A percentile compares a stretch with the other conserved stretches of the same genome.
phyloP scores from a whole-genome alignment of 2,113 vertebrate genomes.

The Potamarius usumacintae region DNA sequence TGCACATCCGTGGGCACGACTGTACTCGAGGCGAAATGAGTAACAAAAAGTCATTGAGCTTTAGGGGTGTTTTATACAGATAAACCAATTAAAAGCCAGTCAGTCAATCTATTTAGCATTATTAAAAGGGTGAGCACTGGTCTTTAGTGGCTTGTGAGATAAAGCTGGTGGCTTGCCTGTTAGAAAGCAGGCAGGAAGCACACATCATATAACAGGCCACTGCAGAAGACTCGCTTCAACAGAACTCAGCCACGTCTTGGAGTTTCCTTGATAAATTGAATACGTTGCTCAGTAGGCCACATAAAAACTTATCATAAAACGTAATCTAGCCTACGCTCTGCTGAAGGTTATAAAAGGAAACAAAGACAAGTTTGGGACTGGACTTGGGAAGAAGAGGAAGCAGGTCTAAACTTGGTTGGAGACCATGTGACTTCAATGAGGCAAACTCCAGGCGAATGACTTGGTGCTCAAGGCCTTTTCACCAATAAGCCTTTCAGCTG shows the following conservation, averaged over 20 bases:
- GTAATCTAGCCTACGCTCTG: neutral
- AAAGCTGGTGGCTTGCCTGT: neutral
- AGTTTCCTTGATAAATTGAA: neutral
- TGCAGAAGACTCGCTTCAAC: neutral
- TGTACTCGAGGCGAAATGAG: conserved; percentile 13
- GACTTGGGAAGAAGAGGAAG: neutral
- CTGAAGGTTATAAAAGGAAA: neutral
- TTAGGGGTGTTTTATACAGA: conserved; percentile 15
- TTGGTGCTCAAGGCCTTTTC: neutral
- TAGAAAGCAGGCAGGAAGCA: conserved; percentile 17
- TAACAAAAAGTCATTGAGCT: conserved; percentile 1
- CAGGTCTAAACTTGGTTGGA: neutral
- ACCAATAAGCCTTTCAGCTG: neutral
- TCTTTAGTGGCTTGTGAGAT: neutral
- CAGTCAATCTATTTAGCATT: conserved; percentile 2
- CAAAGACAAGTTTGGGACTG: neutral
- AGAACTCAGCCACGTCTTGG: neutral
- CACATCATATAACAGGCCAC: no score
- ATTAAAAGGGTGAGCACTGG: neutral
- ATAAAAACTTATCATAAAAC: neutral
- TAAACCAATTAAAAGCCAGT: conserved; percentile 28
- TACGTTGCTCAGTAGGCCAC: neutral
- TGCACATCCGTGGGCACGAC: conserved; percentile 3
- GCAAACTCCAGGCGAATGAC: neutral
- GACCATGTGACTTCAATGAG: conserved; percentile 36